phyloP scores from a whole-genome alignment of 1,140 invertebrate genomes.

The Lasaia peninsularis region DNA sequence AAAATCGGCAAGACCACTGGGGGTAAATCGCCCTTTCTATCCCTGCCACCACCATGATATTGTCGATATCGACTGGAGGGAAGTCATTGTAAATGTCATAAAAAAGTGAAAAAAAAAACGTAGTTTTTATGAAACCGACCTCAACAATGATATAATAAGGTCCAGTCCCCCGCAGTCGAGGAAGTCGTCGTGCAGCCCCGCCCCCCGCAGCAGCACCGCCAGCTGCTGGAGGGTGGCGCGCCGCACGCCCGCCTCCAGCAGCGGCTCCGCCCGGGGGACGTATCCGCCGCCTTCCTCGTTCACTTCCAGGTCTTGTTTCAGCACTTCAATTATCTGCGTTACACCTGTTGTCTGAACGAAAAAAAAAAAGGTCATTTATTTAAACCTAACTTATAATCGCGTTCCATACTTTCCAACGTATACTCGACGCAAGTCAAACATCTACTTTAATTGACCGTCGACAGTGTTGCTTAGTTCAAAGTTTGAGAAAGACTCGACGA shows the following conservation, averaged over 20 bases:
- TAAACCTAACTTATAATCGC: too few relatives aligned
- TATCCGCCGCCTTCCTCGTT: conserved; percentile 51
- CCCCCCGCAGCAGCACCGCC: conserved; percentile 50
- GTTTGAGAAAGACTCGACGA: too few relatives aligned
- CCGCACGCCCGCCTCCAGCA: conserved; percentile 50
- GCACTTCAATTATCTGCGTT: conserved; percentile 55
- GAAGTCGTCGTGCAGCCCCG: conserved; percentile 48
- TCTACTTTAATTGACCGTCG: too few relatives aligned
- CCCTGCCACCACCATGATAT: too few relatives aligned
- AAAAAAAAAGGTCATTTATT: conserved; percentile 10
- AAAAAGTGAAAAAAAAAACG: conserved; percentile 26
- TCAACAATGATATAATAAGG: conserved; percentile 47
- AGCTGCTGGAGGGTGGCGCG: conserved; percentile 59
- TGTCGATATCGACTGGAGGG: too few relatives aligned
- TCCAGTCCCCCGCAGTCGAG: conserved; percentile 46
- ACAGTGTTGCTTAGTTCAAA: too few relatives aligned
- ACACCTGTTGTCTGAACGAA: conserved; percentile 47
- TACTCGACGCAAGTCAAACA: too few relatives aligned
- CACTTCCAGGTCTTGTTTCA: conserved; percentile 62
- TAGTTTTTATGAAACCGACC: conserved; percentile 30
- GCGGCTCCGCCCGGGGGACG: conserved; percentile 29
- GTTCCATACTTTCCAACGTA: too few relatives aligned
- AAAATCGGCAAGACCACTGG: too few relatives aligned
- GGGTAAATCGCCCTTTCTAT: too few relatives aligned
- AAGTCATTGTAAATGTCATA: too few relatives aligned